A percentile compares a stretch with the other conserved stretches of the same genome.
Conservation (phyloP, 2,113 vertebrate species). For the Takifugu flavidus region DNA sequence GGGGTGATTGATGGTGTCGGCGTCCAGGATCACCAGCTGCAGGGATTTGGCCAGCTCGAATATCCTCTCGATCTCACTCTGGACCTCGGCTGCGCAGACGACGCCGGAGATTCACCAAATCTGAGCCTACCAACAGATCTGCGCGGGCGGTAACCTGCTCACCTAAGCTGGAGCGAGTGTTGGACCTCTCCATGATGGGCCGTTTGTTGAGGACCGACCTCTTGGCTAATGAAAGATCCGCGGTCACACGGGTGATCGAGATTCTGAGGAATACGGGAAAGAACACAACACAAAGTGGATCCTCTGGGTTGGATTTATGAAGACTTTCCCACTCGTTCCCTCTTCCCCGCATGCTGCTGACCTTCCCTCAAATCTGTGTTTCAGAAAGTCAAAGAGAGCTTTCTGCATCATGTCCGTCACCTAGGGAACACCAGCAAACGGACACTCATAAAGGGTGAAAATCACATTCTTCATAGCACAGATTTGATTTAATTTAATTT, state of each 20-base stretch:
- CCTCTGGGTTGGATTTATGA: background rate
- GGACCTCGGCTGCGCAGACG: constrained; percentile 84
- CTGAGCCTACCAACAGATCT: background rate
- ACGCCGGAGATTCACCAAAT: background rate
- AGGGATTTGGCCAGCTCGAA: constrained; percentile 95
- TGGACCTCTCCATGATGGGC: constrained; percentile 93
- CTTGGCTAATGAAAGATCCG: constrained; percentile 93
- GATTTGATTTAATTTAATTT: too few relatives aligned
- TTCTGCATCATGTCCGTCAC: constrained; percentile 99
- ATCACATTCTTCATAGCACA: background rate
- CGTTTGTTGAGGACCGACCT: constrained; percentile 96
- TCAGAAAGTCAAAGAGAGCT: constrained; percentile 95
- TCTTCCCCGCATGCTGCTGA: constrained; percentile 59
- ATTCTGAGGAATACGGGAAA: constrained; percentile 74
- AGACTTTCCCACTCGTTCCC: background rate
- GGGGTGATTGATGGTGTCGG: constrained; percentile 96
- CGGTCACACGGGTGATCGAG: constrained; percentile 94
- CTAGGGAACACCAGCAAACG: constrained; percentile 52
- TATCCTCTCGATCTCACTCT: constrained; percentile 96
- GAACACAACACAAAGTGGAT: background rate
- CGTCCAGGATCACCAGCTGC: constrained; percentile 92
- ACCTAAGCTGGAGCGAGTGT: constrained; percentile 93
- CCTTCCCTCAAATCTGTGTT: constrained; percentile 96
- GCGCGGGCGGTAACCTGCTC: constrained; percentile 41
- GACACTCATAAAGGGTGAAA: background rate